Evolutionary conservation across 2,888 invertebrate genomes (phyloP), one percentile per base, ranked within the genome.

Genomic region (Ceratothoa steindachneri): DNA sequence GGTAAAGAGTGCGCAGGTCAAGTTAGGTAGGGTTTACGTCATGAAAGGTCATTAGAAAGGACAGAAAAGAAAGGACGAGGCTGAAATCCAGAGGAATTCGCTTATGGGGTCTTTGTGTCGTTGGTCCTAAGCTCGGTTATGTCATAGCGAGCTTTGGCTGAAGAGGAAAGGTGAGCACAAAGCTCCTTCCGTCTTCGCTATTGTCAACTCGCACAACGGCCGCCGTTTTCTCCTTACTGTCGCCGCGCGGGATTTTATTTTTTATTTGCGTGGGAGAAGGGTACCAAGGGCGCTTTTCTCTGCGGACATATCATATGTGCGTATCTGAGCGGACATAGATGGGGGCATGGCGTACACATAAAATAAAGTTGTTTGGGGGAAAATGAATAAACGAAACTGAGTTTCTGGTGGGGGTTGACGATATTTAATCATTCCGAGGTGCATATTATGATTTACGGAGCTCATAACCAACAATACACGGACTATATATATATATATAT

Each of bases 1-100:
- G 60, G 60, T 60, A 60, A 3, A 60, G 60, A 60, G 60, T 60
- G 24, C 60, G 24, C 60, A 60, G 60, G 60, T 60, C 60, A 60
- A 24, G 60, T 60, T 60, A 60, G 60, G 60, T 60, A 60, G 60
- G 24, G 19, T 60, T 60, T 60, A 60, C 60, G 60, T 7, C 60
- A 60, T 60, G 24, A 60, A 60, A 60, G 60, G 60, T 60, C 60
- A 60, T 60, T 60, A 60, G 60, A 60, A 24, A 24, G 27, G 27
- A 60, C n/a, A 60, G 60, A 24, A 60, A 60, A 41, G 41, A 41
- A 41, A 41, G 41, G 41, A 41, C 41, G 5, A 5, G 41, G 24
- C 12, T 22, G 9, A 24, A 60, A 60, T 60, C 24, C 27, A 9
- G 60, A 60, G 24, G 60, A 22, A 60, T 60, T 7, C 22, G 27